A percentile compares a stretch with the other conserved stretches of the same genome.
Evolutionary conservation across 2,888 invertebrate genomes (phyloP).

Genomic region (Thumatha senex): DNA sequence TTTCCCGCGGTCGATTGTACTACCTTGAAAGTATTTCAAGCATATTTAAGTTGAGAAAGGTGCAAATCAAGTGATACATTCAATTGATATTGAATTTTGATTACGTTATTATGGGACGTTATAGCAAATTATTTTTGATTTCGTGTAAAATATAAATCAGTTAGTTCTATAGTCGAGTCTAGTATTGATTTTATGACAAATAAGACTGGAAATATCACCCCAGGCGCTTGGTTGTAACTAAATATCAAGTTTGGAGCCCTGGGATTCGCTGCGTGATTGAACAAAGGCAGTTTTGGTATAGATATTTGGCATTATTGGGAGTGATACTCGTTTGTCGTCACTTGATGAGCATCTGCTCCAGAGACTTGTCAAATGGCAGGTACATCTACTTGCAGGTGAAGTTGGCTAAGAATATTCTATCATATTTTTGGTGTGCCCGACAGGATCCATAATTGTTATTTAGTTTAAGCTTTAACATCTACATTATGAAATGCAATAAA

Average conservation of each 20-base stretch:
- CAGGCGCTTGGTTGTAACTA: not conserved
- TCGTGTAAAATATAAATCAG: conserved; percentile 9
- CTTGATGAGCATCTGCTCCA: no score
- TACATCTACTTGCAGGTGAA: no score
- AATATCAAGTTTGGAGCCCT: not conserved
- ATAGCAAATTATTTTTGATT: not conserved
- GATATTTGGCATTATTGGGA: no score
- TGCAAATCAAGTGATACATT: not conserved
- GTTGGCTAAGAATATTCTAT: no score
- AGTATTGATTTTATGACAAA: conserved; percentile 10
- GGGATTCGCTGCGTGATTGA: not conserved
- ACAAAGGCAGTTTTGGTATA: not conserved
- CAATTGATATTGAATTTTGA: conserved; percentile 3
- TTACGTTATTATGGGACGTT: not conserved
- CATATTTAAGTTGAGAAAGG: not conserved
- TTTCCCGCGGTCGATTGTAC: no score
- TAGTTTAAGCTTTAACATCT: no score
- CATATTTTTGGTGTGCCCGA: no score
- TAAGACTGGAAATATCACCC: not conserved
- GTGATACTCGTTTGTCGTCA: no score
- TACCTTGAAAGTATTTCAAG: conserved; percentile 8
- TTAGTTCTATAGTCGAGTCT: conserved; percentile 14
- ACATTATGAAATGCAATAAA: no score
- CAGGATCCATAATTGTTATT: no score
- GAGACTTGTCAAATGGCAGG: no score